Evolutionary conservation across 1,140 invertebrate species (phyloP).

Genomic region (Ganaspis sp.): DNA sequence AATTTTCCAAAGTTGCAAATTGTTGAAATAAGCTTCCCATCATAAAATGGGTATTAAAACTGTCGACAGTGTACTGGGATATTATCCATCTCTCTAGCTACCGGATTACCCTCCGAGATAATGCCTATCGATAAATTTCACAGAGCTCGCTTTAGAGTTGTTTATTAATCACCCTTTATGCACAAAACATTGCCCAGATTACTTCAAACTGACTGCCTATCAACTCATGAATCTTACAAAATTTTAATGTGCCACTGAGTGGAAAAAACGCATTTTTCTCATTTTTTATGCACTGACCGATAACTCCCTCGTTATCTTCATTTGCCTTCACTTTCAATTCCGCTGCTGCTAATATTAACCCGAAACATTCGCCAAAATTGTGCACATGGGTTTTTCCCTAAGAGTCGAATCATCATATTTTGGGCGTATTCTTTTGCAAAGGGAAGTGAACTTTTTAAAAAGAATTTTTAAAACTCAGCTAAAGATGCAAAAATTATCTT

Average conservation of each 20-base stretch:
- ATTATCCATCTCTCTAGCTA: conserved; percentile 17
- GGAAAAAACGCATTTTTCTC: conserved; percentile 13
- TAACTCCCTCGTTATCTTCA: background rate
- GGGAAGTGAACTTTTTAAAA: no score
- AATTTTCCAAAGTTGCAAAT: conserved; percentile 6
- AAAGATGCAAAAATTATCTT: no score
- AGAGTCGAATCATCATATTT: no score
- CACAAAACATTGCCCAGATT: conserved; percentile 46
- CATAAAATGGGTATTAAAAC: conserved; percentile 29
- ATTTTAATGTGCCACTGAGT: conserved; percentile 19
- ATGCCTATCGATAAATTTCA: conserved; percentile 44
- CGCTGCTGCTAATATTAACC: no score
- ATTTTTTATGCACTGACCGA: background rate
- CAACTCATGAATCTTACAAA: conserved; percentile 12
- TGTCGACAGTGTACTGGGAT: conserved; percentile 28
- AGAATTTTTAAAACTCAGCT: no score
- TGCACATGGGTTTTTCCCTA: no score
- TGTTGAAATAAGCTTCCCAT: background rate
- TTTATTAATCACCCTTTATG: conserved; percentile 57
- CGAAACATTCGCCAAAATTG: no score
- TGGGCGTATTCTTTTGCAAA: no score
- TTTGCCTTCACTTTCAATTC: background rate
- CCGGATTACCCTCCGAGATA: conserved; percentile 36
- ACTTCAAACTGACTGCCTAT: conserved; percentile 37
- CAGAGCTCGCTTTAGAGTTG: conserved; percentile 36